These are phyloP conservation scores for Taenaris catops DNA, from an alignment of 2,888 invertebrate species.

Conservation along the genomic window DNA sequence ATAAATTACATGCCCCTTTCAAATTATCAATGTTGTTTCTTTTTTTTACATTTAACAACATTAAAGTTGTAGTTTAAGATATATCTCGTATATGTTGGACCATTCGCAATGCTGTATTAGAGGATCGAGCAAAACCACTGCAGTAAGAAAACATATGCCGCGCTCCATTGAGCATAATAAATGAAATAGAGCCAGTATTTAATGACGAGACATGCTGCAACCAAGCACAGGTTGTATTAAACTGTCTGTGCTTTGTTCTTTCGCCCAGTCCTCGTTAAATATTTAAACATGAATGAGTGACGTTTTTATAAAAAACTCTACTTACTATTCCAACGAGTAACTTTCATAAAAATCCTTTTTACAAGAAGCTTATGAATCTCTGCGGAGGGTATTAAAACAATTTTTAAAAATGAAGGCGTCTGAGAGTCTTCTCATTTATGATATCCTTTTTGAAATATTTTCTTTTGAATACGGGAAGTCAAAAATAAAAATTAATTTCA, in stretches of 20 bases:
- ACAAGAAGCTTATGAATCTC: conserved; percentile 11
- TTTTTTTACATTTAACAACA: no score
- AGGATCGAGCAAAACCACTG: no score
- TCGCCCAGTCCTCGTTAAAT: conserved; percentile 56
- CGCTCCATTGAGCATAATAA: no score
- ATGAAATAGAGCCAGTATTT: no score
- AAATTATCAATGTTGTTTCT: no score
- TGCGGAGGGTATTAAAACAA: conserved; percentile 10
- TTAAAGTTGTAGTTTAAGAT: no score
- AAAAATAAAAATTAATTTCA: neutral
- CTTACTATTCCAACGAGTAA: conserved; percentile 21
- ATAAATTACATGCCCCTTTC: no score
- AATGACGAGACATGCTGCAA: conserved; percentile 38
- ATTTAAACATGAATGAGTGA: conserved; percentile 44
- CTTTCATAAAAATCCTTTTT: conserved; percentile 15
- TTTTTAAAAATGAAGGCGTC: conserved; percentile 5
- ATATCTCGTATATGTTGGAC: no score
- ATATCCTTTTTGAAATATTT: conserved; percentile 2
- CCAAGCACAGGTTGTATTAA: conserved; percentile 43
- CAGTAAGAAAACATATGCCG: no score
- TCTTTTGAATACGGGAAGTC: conserved; percentile 1
- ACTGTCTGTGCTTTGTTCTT: conserved; percentile 53
- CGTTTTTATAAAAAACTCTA: conserved; percentile 24
- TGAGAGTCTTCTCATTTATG: conserved; percentile 5
- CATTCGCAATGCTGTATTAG: no score